Evolutionary conservation across 2,113 vertebrate genomes (phyloP).

Genomic region (Uria aalge): DNA sequence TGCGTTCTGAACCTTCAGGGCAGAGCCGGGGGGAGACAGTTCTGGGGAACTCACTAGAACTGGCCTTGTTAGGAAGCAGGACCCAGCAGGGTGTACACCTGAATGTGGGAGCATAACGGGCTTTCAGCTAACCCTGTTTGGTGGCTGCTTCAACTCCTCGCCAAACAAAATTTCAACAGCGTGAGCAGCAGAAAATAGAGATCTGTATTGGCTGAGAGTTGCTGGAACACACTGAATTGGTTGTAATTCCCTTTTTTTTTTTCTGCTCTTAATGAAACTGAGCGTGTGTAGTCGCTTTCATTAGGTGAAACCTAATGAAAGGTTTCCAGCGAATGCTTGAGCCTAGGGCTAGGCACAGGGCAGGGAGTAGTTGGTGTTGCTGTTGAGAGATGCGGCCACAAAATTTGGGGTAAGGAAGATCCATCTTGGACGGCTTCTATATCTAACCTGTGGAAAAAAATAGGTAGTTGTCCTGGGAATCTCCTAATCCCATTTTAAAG

Average conservation of each 20-base stretch:
- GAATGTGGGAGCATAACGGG: rapidly evolving
- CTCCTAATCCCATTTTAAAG: not conserved
- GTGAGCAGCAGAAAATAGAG: not conserved
- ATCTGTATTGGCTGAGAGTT: not conserved
- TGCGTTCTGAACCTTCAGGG: not conserved
- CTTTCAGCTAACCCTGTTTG: not conserved
- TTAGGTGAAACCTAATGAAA: not conserved
- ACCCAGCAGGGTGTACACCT: not conserved
- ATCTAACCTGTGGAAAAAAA: not conserved
- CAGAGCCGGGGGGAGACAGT: not conserved
- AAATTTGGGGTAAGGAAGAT: not conserved
- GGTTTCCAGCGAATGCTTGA: not conserved
- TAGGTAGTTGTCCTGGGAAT: not conserved
- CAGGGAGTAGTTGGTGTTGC: not conserved
- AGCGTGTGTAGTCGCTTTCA: not conserved
- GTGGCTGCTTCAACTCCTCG: not conserved
- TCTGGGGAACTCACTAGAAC: not conserved
- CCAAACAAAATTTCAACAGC: not conserved
- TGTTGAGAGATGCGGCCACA: not conserved
- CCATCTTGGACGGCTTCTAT: not conserved
- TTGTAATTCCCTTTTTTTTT: not conserved
- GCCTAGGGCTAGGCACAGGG: not conserved
- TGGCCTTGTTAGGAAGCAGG: not conserved
- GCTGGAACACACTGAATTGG: not conserved
- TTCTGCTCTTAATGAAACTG: not conserved